These are phyloP conservation scores for Timema podura DNA, from an alignment of 2,888 invertebrate genomes.

Conservation along the genomic window DNA sequence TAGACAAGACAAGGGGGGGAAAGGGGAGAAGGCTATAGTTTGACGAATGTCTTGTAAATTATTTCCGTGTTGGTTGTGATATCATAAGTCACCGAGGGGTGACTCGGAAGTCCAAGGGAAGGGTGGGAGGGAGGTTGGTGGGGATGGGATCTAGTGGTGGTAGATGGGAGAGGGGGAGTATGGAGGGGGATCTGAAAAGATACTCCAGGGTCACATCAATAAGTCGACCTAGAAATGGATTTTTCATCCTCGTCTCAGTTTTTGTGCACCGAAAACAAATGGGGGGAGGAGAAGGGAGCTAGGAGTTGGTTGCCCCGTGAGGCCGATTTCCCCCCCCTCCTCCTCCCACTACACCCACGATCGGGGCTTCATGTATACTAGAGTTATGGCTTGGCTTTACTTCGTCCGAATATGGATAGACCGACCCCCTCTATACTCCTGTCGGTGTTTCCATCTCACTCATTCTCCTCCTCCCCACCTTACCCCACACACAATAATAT, in stretches of 20 bases:
- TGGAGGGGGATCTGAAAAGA: slow-evolving; percentile 9
- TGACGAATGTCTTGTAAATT: not conserved
- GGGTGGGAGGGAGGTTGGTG: too few species aligned
- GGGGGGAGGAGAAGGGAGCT: slow-evolving; percentile 17
- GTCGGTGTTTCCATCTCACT: too few species aligned
- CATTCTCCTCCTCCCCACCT: too few species aligned
- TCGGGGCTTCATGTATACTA: slow-evolving; percentile 23
- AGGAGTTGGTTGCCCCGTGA: slow-evolving; percentile 20
- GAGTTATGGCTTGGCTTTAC: slow-evolving; percentile 29
- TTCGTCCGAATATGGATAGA: slow-evolving; percentile 27
- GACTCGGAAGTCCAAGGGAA: too few species aligned
- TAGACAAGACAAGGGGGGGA: too few species aligned
- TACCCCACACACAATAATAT: slow-evolving; percentile 6
- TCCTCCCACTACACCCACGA: not conserved
- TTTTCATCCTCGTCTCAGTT: slow-evolving; percentile 44
- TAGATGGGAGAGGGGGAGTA: not conserved
- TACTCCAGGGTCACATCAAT: slow-evolving; percentile 46
- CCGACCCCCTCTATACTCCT: not conserved
- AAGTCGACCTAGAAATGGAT: slow-evolving; percentile 50
- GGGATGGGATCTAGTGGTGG: not conserved
- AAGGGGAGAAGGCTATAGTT: too few species aligned
- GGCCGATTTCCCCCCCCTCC: slow-evolving; percentile 25
- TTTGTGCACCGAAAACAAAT: slow-evolving; percentile 21
- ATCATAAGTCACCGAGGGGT: not conserved
- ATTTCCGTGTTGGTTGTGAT: not conserved